A percentile compares a stretch with the other conserved stretches of the same genome.
These are phyloP conservation scores for Panonychus citri DNA, from an alignment of 1,140 invertebrate species.

Conservation along the genomic window DNA sequence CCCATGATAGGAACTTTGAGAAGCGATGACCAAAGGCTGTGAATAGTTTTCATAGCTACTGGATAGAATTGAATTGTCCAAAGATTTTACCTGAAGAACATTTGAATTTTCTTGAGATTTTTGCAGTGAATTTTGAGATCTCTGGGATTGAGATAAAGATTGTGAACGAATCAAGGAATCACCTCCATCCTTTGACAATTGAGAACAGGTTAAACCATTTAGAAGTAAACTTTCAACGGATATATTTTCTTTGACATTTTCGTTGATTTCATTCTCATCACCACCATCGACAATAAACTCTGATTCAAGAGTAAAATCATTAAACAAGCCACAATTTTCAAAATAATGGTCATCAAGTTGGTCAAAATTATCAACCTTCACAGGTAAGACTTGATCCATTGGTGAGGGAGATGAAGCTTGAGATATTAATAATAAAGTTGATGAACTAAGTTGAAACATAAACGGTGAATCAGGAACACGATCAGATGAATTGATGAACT, in stretches of 20 bases:
- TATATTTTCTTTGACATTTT: not conserved
- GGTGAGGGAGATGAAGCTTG: too few relatives aligned
- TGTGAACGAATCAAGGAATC: not conserved
- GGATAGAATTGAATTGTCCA: not conserved
- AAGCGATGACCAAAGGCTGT: not conserved
- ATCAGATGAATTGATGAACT: too few relatives aligned
- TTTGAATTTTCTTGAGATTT: too few relatives aligned
- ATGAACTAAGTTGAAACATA: too few relatives aligned
- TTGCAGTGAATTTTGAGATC: too few relatives aligned
- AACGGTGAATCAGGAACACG: too few relatives aligned
- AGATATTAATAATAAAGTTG: too few relatives aligned
- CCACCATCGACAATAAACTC: too few relatives aligned
- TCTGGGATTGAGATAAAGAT: too few relatives aligned
- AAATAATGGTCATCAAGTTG: not conserved
- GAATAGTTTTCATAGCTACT: not conserved
- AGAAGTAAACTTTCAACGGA: not conserved
- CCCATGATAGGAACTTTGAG: not conserved
- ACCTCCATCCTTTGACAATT: not conserved
- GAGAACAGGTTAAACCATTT: not conserved
- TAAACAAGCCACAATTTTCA: too few relatives aligned
- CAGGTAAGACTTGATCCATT: too few relatives aligned
- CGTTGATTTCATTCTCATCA: not conserved
- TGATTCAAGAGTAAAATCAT: too few relatives aligned
- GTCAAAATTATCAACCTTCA: not conserved
- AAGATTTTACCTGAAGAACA: not conserved